These are phyloP conservation scores for Plebejus melissa DNA, from an alignment of 2,888 invertebrate genomes.

Conservation along the genomic window DNA sequence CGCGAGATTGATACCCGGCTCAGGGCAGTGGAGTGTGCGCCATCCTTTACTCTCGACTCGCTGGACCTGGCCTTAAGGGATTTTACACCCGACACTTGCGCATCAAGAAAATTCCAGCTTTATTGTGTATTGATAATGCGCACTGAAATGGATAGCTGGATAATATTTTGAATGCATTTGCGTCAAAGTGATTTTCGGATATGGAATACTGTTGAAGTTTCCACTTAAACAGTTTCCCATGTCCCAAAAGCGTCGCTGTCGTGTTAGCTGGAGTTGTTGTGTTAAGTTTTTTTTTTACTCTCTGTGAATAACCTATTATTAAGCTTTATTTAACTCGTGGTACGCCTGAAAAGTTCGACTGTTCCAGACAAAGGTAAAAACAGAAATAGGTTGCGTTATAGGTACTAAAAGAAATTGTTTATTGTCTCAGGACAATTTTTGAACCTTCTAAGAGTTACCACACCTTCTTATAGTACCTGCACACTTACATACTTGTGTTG, in stretches of 20 bases:
- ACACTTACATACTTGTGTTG: neutral
- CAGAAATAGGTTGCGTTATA: too few relatives aligned
- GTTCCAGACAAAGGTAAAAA: too few relatives aligned
- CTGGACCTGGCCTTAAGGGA: constrained; percentile 51
- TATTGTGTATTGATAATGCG: constrained; percentile 8
- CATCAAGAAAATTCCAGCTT: constrained; percentile 28
- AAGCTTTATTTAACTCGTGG: too few relatives aligned
- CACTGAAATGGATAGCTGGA: neutral
- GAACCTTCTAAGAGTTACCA: too few relatives aligned
- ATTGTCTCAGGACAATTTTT: too few relatives aligned
- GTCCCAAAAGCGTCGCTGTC: too few relatives aligned
- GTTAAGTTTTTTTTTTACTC: neutral
- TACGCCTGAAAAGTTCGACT: too few relatives aligned
- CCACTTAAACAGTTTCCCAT: too few relatives aligned
- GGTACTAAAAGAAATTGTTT: too few relatives aligned
- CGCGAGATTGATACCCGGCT: constrained; percentile 74
- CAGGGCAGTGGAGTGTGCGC: constrained; percentile 63
- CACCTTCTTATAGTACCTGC: too few relatives aligned
- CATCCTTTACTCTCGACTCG: constrained; percentile 70
- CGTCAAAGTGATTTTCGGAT: neutral
- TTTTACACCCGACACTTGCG: constrained; percentile 38
- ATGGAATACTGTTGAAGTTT: neutral
- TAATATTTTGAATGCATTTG: constrained; percentile 7
- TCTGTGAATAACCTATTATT: too few relatives aligned
- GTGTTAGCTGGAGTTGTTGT: too few relatives aligned